These are phyloP conservation scores for Papilio glaucus DNA, from an alignment of 1,140 invertebrate genomes.

Conservation along the genomic window DNA sequence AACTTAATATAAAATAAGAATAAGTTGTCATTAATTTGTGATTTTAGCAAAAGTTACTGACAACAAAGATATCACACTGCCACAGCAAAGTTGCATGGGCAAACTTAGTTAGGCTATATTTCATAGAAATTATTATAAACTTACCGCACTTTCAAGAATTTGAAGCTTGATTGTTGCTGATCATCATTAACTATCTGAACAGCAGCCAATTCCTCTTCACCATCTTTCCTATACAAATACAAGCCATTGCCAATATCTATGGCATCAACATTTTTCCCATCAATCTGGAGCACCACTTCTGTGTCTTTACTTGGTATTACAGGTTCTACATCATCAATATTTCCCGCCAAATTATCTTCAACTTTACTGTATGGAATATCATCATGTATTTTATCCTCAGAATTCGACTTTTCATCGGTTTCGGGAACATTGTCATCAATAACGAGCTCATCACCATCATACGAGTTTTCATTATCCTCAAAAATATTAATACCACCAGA, in stretches of 20 bases:
- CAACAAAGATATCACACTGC: neutral
- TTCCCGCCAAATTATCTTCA: conserved; percentile 41
- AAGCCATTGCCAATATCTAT: conserved; percentile 80
- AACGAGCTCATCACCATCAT: conserved; percentile 79
- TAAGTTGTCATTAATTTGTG: too few relatives aligned
- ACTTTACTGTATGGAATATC: conserved; percentile 45
- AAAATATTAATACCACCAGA: conserved; percentile 81
- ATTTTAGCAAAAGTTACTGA: too few relatives aligned
- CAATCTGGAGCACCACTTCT: conserved; percentile 78
- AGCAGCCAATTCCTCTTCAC: conserved; percentile 74
- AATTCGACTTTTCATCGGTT: conserved; percentile 58
- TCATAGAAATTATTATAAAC: conserved; percentile 15
- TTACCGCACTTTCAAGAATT: conserved; percentile 82
- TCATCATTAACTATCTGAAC: conserved; percentile 75
- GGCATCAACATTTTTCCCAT: conserved; percentile 80
- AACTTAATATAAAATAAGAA: too few relatives aligned
- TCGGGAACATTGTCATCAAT: conserved; percentile 75
- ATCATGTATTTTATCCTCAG: conserved; percentile 47
- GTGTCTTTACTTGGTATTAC: conserved; percentile 66
- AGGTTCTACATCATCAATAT: conserved; percentile 52
- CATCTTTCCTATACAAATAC: conserved; percentile 78
- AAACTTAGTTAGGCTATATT: neutral
- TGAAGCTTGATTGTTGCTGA: conserved; percentile 71
- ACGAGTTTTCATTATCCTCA: conserved; percentile 81
- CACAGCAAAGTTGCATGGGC: neutral